Percentiles rank a stretch among this genome's conserved stretches.
Conservation (phyloP, 2,113 vertebrate species). For the Siniperca knerii region DNA sequence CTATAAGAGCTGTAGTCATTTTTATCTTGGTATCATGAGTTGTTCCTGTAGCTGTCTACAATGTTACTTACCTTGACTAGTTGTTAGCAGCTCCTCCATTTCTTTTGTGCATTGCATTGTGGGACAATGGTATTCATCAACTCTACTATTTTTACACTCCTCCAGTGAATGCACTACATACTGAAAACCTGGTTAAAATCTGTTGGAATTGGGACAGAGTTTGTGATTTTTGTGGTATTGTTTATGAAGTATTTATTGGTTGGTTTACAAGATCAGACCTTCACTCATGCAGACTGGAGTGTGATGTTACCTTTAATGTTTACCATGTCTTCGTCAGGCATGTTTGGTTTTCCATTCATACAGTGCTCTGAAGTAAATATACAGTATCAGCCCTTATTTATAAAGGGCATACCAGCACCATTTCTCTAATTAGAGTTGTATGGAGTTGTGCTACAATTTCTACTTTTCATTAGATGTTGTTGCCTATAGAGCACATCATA, state of each 20-base stretch:
- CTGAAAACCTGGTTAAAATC: not conserved
- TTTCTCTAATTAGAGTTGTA: constrained; percentile 13
- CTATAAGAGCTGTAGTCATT: not conserved
- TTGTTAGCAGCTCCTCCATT: not conserved
- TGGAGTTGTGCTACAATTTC: constrained; percentile 9
- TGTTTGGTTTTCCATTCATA: constrained; percentile 35
- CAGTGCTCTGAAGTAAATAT: constrained; percentile 16
- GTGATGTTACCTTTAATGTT: constrained; percentile 30
- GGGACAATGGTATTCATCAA: not conserved
- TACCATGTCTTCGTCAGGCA: not conserved
- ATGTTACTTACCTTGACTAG: not conserved
- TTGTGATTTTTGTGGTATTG: not conserved
- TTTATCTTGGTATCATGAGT: not conserved
- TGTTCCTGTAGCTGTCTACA: not conserved
- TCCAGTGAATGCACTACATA: constrained; percentile 4
- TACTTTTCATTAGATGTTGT: not conserved
- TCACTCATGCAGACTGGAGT: not conserved
- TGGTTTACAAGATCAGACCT: constrained; percentile 30
- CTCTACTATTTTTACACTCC: not conserved
- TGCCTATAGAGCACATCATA: constrained; percentile 9
- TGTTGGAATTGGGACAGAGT: constrained; percentile 13
- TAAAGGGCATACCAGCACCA: constrained; percentile 42
- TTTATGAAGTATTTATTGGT: constrained; percentile 24
- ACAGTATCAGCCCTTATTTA: constrained; percentile 32
- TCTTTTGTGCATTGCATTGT: not conserved